Conservation (phyloP, 2,888 invertebrate species). For the Acrocera orbiculus region DNA sequence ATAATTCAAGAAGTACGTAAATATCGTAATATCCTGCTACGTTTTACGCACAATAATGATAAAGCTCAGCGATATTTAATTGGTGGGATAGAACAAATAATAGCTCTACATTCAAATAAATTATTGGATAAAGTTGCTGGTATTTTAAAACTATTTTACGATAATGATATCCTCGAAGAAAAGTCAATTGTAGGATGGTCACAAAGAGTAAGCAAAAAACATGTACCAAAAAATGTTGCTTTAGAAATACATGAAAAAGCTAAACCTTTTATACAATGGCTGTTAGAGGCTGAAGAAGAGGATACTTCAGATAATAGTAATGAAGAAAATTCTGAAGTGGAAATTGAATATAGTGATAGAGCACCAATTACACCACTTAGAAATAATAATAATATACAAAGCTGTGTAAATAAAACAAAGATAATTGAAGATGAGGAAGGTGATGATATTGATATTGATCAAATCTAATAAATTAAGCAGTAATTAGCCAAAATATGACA, state of each 20-base stretch:
- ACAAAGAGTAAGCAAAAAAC: slow-evolving; percentile 86
- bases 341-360: slow-evolving; percentile 81
- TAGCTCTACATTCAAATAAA: slow-evolving; percentile 55
- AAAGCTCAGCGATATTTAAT: slow-evolving; percentile 84
- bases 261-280: slow-evolving; percentile 89
- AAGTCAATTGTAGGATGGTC: slow-evolving; percentile 90
- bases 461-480: slow-evolving; percentile 50
- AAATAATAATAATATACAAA: slow-evolving; percentile 36
- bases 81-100: slow-evolving; percentile 87
- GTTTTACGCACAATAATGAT: slow-evolving; percentile 62
- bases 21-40: slow-evolving; percentile 60
- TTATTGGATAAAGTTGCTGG: slow-evolving; percentile 79
- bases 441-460: slow-evolving; percentile 82
- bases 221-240: slow-evolving; percentile 76
- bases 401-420: slow-evolving; percentile 29
- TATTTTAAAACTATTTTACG: slow-evolving; percentile 84
- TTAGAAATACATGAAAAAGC: slow-evolving; percentile 85
- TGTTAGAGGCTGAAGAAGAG: slow-evolving; percentile 92
- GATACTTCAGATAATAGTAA: slow-evolving; percentile 55
- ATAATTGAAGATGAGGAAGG: slow-evolving; percentile 46
- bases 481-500: no score
- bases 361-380: slow-evolving; percentile 59
- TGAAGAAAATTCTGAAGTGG: slow-evolving; percentile 38
- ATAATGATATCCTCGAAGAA: slow-evolving; percentile 87
- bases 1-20: slow-evolving; percentile 53